Evolutionary conservation across 2,888 invertebrate genomes (phyloP).

Genomic region (Venusia cambrica): DNA sequence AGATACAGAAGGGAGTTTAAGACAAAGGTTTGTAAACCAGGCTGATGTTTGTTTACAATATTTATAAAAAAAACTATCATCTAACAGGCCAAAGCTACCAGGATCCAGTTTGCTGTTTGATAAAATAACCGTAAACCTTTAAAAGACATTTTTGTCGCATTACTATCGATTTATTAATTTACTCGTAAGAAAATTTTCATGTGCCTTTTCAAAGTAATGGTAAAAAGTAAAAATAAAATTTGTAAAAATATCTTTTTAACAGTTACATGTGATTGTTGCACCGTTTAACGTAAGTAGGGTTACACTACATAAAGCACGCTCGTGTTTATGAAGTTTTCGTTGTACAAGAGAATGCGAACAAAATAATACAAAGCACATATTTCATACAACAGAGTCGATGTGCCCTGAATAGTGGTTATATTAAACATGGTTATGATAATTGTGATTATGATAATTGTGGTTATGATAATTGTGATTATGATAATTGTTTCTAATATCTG

Average conservation of each 20-base stretch:
- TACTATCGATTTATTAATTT: conserved; percentile 57
- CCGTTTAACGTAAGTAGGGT: conserved; percentile 58
- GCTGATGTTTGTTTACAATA: conserved; percentile 9
- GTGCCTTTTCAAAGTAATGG: conserved; percentile 77
- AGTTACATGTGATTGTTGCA: conserved; percentile 67
- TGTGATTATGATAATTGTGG: no score
- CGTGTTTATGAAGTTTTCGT: conserved; percentile 38
- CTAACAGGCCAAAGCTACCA: conserved; percentile 19
- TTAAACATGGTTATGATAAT: no score
- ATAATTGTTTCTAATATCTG: conserved; percentile 11
- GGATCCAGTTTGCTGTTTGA: conserved; percentile 35
- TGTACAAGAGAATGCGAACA: conserved; percentile 20
- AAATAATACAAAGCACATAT: no score
- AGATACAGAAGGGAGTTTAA: conserved; percentile 32
- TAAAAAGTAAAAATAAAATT: conserved; percentile 47
- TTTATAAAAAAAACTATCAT: conserved; percentile 5
- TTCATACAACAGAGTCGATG: no score
- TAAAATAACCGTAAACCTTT: conserved; percentile 11
- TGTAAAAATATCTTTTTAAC: conserved; percentile 64
- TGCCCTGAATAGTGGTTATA: no score
- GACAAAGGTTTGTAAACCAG: conserved; percentile 14
- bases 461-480: no score
- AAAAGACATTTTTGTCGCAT: conserved; percentile 34
- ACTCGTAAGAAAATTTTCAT: conserved; percentile 75
- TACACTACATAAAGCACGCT: conserved; percentile 60